phyloP scores from a whole-genome alignment of 2,113 vertebrate species.

The Dipodomys spectabilis region DNA sequence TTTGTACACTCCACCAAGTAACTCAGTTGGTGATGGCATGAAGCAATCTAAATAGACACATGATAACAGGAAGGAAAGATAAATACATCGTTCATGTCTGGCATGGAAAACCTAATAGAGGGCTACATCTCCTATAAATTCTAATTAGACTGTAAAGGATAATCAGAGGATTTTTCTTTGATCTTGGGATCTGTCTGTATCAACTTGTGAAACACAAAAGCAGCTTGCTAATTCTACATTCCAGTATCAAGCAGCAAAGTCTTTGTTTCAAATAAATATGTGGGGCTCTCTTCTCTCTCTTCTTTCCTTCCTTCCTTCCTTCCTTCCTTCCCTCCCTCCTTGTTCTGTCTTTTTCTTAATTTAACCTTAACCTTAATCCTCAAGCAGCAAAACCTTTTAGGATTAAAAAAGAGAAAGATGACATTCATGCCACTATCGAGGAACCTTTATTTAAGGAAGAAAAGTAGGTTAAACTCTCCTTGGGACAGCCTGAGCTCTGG shows the following conservation, averaged over 20 bases:
- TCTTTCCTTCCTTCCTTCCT: too few relatives aligned
- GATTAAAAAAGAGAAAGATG: conserved; percentile 6
- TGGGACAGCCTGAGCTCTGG: conserved; percentile 55
- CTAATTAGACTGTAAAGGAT: conserved; percentile 28
- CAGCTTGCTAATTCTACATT: neutral
- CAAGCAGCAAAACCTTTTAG: conserved; percentile 11
- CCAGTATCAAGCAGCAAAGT: neutral
- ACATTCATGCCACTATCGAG: conserved; percentile 27
- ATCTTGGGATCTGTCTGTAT: conserved; percentile 36
- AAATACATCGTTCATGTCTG: conserved; percentile 39
- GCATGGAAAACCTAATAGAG: conserved; percentile 26
- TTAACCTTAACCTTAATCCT: neutral
- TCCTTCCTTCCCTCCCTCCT: too few relatives aligned
- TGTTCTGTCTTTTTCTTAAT: neutral
- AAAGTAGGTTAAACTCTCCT: conserved; percentile 32
- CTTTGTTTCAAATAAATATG: neutral
- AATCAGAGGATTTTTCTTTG: conserved; percentile 49
- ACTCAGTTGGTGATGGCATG: neutral
- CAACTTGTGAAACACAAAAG: conserved; percentile 50
- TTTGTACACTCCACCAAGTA: neutral
- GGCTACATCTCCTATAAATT: conserved; percentile 18
- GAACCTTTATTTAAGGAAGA: conserved; percentile 66
- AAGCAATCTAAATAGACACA: neutral
- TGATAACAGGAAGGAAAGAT: conserved; percentile 14
- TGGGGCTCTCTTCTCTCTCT: neutral